Conservation (phyloP, 2,113 vertebrate species). For the Holacanthus passer region DNA sequence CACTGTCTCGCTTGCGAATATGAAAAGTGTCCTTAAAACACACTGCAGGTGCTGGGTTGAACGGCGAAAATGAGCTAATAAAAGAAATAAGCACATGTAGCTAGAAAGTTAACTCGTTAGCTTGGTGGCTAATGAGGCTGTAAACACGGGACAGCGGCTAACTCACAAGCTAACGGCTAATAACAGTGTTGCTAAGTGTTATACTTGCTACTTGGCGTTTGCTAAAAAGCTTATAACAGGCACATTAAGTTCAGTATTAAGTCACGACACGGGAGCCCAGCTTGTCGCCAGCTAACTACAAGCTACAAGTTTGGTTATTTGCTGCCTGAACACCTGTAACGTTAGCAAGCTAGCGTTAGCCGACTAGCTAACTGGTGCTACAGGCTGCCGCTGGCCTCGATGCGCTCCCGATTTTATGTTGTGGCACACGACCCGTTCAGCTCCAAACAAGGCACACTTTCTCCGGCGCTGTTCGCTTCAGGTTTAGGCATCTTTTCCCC, state of each 20-base stretch:
- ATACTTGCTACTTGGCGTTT: constrained; percentile 40
- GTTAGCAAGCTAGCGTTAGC: constrained; percentile 68
- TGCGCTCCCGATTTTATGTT: constrained; percentile 71
- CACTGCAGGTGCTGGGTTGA: constrained; percentile 2
- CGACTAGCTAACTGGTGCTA: constrained; percentile 67
- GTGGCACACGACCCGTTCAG: constrained; percentile 79
- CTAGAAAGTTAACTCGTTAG: constrained; percentile 75
- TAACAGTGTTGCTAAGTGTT: constrained; percentile 74
- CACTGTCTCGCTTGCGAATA: constrained; percentile 42
- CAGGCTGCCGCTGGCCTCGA: constrained; percentile 81
- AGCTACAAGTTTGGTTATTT: constrained; percentile 55
- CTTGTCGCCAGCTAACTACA: constrained; percentile 47
- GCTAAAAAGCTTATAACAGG: constrained; percentile 34
- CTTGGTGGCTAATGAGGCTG: constrained; percentile 71
- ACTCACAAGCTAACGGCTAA: constrained; percentile 72
- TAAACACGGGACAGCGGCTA: constrained; percentile 77
- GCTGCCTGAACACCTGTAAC: constrained; percentile 75
- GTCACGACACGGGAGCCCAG: constrained; percentile 17
- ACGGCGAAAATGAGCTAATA: constrained; percentile 27
- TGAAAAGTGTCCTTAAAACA: constrained; percentile 30
- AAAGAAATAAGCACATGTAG: constrained; percentile 74
- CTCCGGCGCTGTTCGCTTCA: constrained; percentile 68
- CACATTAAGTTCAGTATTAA: constrained; percentile 44
- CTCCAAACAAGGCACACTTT: constrained; percentile 79
- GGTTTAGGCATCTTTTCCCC: constrained; percentile 74